Evolutionary conservation across 2,113 vertebrate genomes (phyloP), one percentile per base, ranked within the genome.

Genomic region (rabbit (Oryctolagus cuniculus)): DNA sequence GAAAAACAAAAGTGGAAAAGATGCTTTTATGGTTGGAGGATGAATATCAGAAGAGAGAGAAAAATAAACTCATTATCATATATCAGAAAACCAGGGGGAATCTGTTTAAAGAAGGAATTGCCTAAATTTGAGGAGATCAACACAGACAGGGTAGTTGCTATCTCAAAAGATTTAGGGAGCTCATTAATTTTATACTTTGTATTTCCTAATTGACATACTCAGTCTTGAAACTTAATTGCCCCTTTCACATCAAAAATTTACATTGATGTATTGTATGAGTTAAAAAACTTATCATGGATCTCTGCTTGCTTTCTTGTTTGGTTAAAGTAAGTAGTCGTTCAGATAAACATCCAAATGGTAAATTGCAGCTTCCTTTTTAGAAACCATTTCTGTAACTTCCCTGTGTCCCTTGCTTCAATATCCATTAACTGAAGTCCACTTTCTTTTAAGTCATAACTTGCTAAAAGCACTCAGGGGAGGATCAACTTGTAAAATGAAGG

Each of bases 341-440:
- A 91, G 91, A 66, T 94, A 97, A 98, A 98, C 93, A 96, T 96
- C 98, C 98, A 97, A 81, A 89, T 96, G 97, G 81, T 94, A 97
- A 97, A 97, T 97, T 94, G 93, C 8, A 72, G 84, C 29, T n/a
- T 93, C 93, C 90, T 72, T 96, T 95, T 93, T 51, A 29, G 89
- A 98, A 98, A 78, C 19, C 86, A 94, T 97, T 97, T 90, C 87
- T 90, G n/a, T 93, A 87, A 72, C 25, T 96, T 95, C 94, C 93
- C 73, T 97, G 73, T 96, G 87, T 95, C 70, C 49, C 66, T n/a
- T 78, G 19, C 34, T 49, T 97, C 86, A 81, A 61, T 95, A 91
- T 95, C 89, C 88, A 97, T 97, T 97, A 96, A 97, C 92, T 88
- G 75, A 89, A 92, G 58, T 82, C 53, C 73, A 51, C 70, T 89